Conservation (phyloP, 1,140 invertebrate species). For the Battus philenor region DNA sequence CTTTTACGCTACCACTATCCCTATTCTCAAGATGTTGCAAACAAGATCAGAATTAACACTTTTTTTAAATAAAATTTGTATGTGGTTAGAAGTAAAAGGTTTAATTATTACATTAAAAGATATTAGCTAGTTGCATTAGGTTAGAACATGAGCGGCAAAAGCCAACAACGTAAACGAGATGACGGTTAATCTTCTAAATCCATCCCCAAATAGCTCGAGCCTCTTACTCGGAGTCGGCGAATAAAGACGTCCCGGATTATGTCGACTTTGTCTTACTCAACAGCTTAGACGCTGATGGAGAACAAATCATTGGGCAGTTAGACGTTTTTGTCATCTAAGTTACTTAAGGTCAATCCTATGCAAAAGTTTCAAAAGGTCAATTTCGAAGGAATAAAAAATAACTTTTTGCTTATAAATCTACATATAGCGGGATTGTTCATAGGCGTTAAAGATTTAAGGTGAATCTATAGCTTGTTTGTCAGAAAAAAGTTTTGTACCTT, state of each 20-base stretch:
- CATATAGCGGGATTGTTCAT: no score
- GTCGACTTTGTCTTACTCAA: slow-evolving; percentile 42
- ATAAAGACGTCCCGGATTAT: slow-evolving; percentile 43
- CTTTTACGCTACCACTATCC: no score
- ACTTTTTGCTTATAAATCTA: no score
- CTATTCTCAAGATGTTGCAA: no score
- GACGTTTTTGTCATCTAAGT: not conserved
- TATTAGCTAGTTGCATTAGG: slow-evolving; percentile 12
- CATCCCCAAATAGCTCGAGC: slow-evolving; percentile 36
- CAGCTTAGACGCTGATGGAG: slow-evolving; percentile 12
- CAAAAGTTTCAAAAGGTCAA: no score
- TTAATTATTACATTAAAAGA: slow-evolving; percentile 7
- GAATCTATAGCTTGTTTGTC: no score
- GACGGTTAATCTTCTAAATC: slow-evolving; percentile 29
- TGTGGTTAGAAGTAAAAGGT: no score
- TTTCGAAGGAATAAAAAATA: no score
- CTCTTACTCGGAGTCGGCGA: slow-evolving; percentile 27
- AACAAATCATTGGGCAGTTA: slow-evolving; percentile 9
- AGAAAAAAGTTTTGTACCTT: no score
- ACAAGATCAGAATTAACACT: no score
- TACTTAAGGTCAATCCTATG: no score
- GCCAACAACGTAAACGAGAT: slow-evolving; percentile 16
- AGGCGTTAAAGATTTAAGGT: not conserved
- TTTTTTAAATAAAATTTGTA: no score
- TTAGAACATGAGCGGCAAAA: slow-evolving; percentile 8